phyloP scores from a whole-genome alignment of 2,113 vertebrate genomes.

The Hippocampus comes region DNA sequence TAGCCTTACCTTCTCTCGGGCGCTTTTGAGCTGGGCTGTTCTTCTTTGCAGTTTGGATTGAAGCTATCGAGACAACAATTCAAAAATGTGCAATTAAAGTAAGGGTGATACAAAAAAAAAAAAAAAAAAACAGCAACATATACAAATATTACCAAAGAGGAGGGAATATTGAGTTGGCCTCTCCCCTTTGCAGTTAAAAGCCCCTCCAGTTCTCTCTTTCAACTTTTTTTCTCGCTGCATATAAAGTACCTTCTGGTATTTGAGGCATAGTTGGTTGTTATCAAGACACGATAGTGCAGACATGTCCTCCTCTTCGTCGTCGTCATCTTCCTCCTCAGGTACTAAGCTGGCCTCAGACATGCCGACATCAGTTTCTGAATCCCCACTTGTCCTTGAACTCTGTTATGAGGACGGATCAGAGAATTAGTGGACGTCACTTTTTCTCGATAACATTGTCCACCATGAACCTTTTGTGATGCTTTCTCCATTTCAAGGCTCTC shows the following conservation, averaged over 20 bases:
- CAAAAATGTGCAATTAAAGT: not conserved
- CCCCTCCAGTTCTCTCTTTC: not conserved
- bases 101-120: not conserved
- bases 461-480: conserved; percentile 36
- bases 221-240: not conserved
- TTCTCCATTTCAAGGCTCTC: conserved; percentile 87
- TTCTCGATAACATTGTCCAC: not conserved
- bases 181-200: not conserved
- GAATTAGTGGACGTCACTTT: not conserved
- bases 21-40: conserved; percentile 69
- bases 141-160: not conserved
- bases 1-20: conserved; percentile 80
- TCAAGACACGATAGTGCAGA: conserved; percentile 51
- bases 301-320: conserved; percentile 38
- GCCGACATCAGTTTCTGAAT: conserved; percentile 18
- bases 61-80: conserved; percentile 64
- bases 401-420: conserved; percentile 7
- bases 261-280: conserved; percentile 57
- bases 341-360: conserved; percentile 42
- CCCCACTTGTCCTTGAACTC: conserved; percentile 4
- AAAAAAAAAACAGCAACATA: not conserved
- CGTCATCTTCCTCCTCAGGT: conserved; percentile 40
- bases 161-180: not conserved
- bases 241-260: conserved; percentile 63
- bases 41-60: conserved; percentile 77